phyloP scores from a whole-genome alignment of 2,888 invertebrate genomes.

The Syritta pipiens region DNA sequence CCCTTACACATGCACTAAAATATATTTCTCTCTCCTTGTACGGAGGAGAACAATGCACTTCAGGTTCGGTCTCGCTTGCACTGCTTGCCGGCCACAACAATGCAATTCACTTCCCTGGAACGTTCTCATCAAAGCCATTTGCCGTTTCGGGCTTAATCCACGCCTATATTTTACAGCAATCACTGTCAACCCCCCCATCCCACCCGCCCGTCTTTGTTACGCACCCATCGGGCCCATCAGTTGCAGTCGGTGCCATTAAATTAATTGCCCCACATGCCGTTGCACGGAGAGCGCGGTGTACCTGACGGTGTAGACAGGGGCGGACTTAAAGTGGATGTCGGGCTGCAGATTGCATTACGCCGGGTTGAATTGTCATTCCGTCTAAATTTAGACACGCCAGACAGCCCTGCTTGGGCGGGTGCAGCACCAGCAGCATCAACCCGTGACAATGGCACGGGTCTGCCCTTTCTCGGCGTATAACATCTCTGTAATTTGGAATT shows the following conservation, averaged over 20 bases:
- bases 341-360: neutral
- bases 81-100: constrained; percentile 17
- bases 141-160: constrained; percentile 39
- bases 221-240: constrained; percentile 5
- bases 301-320: neutral
- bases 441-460: too few species aligned
- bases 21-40: neutral
- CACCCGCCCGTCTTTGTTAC: constrained; percentile 7
- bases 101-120: constrained; percentile 13
- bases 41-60: neutral
- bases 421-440: too few species aligned
- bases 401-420: neutral
- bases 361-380: neutral
- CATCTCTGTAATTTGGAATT: too few species aligned
- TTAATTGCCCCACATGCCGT: constrained; percentile 9
- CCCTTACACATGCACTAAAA: too few species aligned
- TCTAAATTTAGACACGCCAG: constrained; percentile 43
- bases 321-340: neutral
- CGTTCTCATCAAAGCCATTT: constrained; percentile 19
- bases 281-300: too few species aligned
- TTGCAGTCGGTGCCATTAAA: constrained; percentile 19
- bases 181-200: constrained; percentile 17
- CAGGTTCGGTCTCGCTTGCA: constrained; percentile 44
- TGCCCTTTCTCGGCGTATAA: too few species aligned
- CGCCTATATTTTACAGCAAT: constrained; percentile 41